These are phyloP conservation scores for Microtus oregoni DNA, from an alignment of 2,113 vertebrate species.

Conservation along the genomic window DNA sequence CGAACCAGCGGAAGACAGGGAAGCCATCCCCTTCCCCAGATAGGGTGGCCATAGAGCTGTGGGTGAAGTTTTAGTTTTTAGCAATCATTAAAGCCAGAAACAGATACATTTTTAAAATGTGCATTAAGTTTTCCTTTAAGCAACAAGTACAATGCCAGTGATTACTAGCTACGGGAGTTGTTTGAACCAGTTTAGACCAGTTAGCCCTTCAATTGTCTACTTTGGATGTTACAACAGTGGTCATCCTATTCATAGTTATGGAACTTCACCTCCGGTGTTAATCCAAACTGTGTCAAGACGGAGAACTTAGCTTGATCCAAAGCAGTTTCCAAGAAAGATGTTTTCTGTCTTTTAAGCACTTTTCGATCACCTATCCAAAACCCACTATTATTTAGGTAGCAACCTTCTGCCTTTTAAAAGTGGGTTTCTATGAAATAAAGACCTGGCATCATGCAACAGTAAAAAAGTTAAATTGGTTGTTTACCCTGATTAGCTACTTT, in stretches of 20 bases:
- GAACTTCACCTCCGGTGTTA: neutral
- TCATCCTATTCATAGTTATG: rapidly evolving
- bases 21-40: neutral
- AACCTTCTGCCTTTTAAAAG: neutral
- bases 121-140: slow-evolving; percentile 5
- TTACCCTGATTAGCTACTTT: neutral
- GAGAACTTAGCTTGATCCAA: neutral
- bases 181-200: neutral
- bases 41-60: neutral
- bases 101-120: neutral
- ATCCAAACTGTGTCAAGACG: rapidly evolving
- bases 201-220: neutral
- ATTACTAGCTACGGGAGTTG: neutral
- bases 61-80: neutral
- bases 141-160: neutral
- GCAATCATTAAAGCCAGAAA: neutral
- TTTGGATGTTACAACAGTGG: neutral
- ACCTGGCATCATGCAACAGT: neutral
- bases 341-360: neutral
- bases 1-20: neutral
- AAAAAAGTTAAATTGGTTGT: neutral
- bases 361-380: neutral
- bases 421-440: neutral
- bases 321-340: neutral
- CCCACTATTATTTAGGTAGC: neutral